These are phyloP conservation scores for Paramormyrops kingsleyae DNA, from an alignment of 2,113 vertebrate genomes.

Conservation along the genomic window DNA sequence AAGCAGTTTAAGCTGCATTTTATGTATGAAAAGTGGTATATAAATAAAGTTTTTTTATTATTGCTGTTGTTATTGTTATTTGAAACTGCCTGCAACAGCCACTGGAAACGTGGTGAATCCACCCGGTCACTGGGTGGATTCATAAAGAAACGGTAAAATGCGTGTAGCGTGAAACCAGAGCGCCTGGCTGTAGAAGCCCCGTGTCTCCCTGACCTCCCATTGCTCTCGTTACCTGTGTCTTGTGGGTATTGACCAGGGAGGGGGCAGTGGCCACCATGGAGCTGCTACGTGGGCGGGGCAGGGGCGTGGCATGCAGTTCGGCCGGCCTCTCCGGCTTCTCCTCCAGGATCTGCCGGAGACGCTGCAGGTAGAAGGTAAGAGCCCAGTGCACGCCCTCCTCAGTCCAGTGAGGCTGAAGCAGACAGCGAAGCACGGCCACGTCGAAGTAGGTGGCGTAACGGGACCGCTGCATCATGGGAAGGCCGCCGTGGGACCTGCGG, in stretches of 20 bases:
- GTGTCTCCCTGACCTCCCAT: neutral
- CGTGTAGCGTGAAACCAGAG: neutral
- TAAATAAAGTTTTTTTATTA: neutral
- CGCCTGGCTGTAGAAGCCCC: neutral
- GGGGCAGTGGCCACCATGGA: constrained; percentile 95
- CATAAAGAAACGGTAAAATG: neutral
- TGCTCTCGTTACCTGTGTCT: constrained; percentile 74
- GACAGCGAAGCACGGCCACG: constrained; percentile 89
- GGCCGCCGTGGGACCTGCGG: constrained; percentile 54
- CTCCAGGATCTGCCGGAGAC: constrained; percentile 87
- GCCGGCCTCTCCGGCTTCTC: constrained; percentile 82
- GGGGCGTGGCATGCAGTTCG: constrained; percentile 68
- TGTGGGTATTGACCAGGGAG: constrained; percentile 94
- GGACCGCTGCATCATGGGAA: constrained; percentile 76
- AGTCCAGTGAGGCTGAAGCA: constrained; percentile 92
- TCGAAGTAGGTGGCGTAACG: constrained; percentile 95
- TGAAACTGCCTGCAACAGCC: neutral
- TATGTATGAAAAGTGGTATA: neutral
- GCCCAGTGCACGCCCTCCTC: constrained; percentile 98
- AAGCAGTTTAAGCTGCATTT: neutral
- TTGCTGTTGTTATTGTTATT: neutral
- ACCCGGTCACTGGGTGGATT: neutral
- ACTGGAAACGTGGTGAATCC: neutral
- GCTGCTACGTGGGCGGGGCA: constrained; percentile 88
- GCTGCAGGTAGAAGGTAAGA: constrained; percentile 88